A percentile compares a stretch with the other conserved stretches of the same genome.
These are phyloP conservation scores for Anser brachyrhynchus DNA, from an alignment of 2,113 vertebrate genomes.

Conservation along the genomic window DNA sequence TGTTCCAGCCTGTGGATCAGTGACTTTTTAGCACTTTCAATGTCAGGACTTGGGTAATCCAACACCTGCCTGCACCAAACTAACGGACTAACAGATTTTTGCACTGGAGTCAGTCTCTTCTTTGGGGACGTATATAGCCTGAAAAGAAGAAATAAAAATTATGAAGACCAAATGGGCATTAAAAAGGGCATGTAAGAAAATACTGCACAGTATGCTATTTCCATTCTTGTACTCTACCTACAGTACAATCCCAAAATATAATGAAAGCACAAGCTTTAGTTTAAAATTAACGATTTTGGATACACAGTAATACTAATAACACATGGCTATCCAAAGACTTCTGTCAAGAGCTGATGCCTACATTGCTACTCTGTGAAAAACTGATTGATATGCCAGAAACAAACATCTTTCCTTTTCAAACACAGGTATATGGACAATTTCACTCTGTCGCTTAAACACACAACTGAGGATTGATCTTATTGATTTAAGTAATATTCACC, in stretches of 20 bases:
- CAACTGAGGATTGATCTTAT: background rate
- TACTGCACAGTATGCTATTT: background rate
- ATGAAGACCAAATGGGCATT: background rate
- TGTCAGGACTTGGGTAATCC: slow-evolving; percentile 95
- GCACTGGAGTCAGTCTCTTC: slow-evolving; percentile 87
- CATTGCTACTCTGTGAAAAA: background rate
- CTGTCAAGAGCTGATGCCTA: background rate
- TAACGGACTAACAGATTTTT: slow-evolving; percentile 91
- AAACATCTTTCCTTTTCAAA: background rate
- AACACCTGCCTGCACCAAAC: slow-evolving; percentile 96
- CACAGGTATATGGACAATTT: background rate
- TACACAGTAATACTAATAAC: background rate
- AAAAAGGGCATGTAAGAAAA: background rate
- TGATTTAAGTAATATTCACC: background rate
- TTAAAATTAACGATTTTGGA: background rate
- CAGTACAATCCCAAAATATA: background rate
- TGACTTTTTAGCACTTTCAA: slow-evolving; percentile 96
- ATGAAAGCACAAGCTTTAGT: background rate
- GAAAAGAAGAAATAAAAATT: background rate
- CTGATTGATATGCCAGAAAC: accelerated
- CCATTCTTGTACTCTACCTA: background rate
- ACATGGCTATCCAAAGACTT: background rate
- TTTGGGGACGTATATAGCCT: slow-evolving; percentile 95
- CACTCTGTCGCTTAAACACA: background rate
- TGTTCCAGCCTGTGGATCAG: slow-evolving; percentile 96